Evolutionary conservation across 1,140 invertebrate species (phyloP), one percentile per base, ranked within the genome.

Genomic region (Dendrolimus punctatus): DNA sequence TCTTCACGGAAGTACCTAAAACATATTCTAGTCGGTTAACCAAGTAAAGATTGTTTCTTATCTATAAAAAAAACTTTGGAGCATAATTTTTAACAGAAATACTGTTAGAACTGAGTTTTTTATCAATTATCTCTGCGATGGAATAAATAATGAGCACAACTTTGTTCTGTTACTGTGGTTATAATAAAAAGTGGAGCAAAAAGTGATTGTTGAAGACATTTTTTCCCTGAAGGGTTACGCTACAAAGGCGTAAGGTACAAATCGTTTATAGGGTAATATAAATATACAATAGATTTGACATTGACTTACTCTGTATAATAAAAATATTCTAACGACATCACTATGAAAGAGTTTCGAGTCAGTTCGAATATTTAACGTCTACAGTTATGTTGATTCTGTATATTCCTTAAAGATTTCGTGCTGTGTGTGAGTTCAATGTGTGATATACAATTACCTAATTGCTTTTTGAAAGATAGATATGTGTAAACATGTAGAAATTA

Each of bases 141-240:
- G 23, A 23, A 23, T 23, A 23, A 51, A 68, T 75, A 70, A 81
- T 68, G 66, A 72, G 58, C 63, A 55, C 53, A 61, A 70, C 69
- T 65, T 73, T 85, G 75, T 85, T 81, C 76, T 69, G 56, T 73
- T 72, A 75, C 72, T 85, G 81, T 68, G 81, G 81, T 80, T 62
- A 57, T 49, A 52, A 62, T 66, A 76, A 82, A 83, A 85, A 82
- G 40, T 79, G 57, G 73, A 80, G 79, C 78, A 85, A 82, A 80
- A 85, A 84, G 58, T 39, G 44, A 53, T 60, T 68, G 58, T 62
- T 72, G 68, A 66, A 73, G 69, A 57, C 60, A 68, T 72, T 66
- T 68, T 51, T 56, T 47, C 46, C 9, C 38, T 36, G 72, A 81
- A 76, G 78, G 78, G 75, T 80, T 80, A 66, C 47, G 47, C 47